Base-by-base conservation (phyloP, 2,888 invertebrate genomes). In the Cremastinae sp. region DNA sequence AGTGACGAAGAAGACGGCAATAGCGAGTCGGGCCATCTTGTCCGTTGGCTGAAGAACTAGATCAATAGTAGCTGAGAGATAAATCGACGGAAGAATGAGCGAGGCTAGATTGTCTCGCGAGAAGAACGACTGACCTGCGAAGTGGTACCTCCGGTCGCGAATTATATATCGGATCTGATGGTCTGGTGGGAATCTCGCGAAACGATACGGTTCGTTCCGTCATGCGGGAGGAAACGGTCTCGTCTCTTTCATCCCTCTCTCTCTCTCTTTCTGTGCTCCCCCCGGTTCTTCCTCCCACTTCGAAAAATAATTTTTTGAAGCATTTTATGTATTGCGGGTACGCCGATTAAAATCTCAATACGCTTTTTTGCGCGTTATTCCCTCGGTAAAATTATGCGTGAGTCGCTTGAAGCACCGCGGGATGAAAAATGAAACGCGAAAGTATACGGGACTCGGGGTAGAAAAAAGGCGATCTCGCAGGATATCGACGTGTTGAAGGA, bases 151-250 rank as follows among this genome's bases (percentile, higher is more conserved):
- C 58, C 61, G 53, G 43, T 66, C 47, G 79, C 72, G 77, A 83
- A 81, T n/a, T 77, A 70, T 77, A 77, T 77, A 77, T 77, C 80
- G 72, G 75, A 68, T 68, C 80, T 78, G 82, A 83, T 85, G 81
- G 83, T 79, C 84, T 78, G 78, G 74, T 83, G 80, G 81, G 83
- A 86, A 88, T 81, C 86, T 87, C 78, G 81, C 81, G 78, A 77
- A 77, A 80, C 75, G 73, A 74, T 76, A 75, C 79, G 74, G 79
- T 71, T 81, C 76, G 81, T 74, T 83, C 53, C 59, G 12, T 36
- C 56, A 16, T 36, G 58, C 53, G 18, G 59, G 53, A 59, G 53
- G 36, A 59, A 28, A 28, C 28, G 5, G 2, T 5, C 5, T 20
- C 45, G 34, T 47, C 38, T 56, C 51, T 43, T 20, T 38, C 18